Percentiles rank a stretch among this genome's conserved stretches.
Evolutionary conservation across 1,140 invertebrate genomes (phyloP).

Genomic region (Protaetia brevitarsis): DNA sequence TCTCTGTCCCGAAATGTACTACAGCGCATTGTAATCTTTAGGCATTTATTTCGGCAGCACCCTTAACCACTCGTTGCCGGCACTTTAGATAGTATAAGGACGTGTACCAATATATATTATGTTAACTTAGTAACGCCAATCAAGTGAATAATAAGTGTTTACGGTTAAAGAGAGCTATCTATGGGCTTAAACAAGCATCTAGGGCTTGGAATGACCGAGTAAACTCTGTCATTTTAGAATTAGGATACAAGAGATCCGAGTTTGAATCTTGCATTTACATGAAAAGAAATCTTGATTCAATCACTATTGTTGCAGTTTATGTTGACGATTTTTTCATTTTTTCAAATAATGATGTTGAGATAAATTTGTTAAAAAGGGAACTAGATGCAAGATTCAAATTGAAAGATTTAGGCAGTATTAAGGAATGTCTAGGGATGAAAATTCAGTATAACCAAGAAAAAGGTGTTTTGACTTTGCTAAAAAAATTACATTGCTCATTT

Average conservation of each 20-base stretch:
- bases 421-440: slow-evolving; percentile 34
- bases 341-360: slow-evolving; percentile 29
- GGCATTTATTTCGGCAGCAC: too few relatives aligned
- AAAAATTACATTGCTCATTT: slow-evolving; percentile 33
- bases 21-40: too few relatives aligned
- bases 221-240: not conserved
- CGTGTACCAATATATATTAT: too few relatives aligned
- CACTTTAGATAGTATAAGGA: too few relatives aligned
- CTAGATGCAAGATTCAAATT: slow-evolving; percentile 33
- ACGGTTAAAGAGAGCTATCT: slow-evolving; percentile 44
- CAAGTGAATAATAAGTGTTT: slow-evolving; percentile 32
- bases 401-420: slow-evolving; percentile 34
- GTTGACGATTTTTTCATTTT: slow-evolving; percentile 41
- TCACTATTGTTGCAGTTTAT: slow-evolving; percentile 35
- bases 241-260: slow-evolving; percentile 1
- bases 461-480: slow-evolving; percentile 31
- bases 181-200: slow-evolving; percentile 45
- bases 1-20: too few relatives aligned
- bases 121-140: too few relatives aligned
- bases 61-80: too few relatives aligned
- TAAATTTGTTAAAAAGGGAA: slow-evolving; percentile 25
- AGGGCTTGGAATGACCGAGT: slow-evolving; percentile 41
- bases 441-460: slow-evolving; percentile 25
- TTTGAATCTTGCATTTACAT: slow-evolving; percentile 39
- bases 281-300: slow-evolving; percentile 26